These are phyloP conservation scores for Chrysolina haemoptera DNA, from an alignment of 2,888 invertebrate species.

Conservation along the genomic window DNA sequence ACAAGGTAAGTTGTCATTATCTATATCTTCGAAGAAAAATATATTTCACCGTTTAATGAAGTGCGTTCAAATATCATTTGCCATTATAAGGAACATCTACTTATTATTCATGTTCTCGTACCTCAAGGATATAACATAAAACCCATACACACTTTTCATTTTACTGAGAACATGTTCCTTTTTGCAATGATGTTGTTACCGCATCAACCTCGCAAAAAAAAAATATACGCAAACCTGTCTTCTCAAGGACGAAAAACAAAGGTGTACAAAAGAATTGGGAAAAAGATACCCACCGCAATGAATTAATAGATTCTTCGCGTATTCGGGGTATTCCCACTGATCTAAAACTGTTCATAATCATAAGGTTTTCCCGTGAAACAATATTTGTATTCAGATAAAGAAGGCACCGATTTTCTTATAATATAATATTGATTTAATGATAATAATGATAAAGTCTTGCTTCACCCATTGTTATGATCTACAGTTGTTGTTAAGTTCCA, in stretches of 20 bases:
- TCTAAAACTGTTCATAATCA: background rate
- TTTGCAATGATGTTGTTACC: background rate
- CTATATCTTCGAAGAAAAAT: too few species aligned
- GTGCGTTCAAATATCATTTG: too few species aligned
- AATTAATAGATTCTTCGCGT: background rate
- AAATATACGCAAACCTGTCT: background rate
- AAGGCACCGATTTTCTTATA: background rate
- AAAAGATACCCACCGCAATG: background rate
- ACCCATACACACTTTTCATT: background rate
- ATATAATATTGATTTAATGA: background rate
- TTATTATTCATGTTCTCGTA: too few species aligned
- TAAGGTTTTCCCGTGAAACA: background rate
- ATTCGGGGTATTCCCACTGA: background rate
- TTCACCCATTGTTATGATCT: background rate
- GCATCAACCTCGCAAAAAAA: background rate
- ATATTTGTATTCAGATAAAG: background rate
- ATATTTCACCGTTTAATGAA: too few species aligned
- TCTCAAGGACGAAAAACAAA: slow-evolving; percentile 23
- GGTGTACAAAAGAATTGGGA: slow-evolving; percentile 1
- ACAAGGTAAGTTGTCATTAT: too few species aligned
- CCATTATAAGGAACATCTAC: too few species aligned
- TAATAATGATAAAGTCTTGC: background rate
- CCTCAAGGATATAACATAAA: background rate
- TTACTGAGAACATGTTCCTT: background rate
- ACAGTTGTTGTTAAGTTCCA: too few species aligned